A percentile compares a stretch with the other conserved stretches of the same genome.
Evolutionary conservation across 64 coral and sea anemone species (phyloP).

Genomic region (Dendrophyllia cribrosa): DNA sequence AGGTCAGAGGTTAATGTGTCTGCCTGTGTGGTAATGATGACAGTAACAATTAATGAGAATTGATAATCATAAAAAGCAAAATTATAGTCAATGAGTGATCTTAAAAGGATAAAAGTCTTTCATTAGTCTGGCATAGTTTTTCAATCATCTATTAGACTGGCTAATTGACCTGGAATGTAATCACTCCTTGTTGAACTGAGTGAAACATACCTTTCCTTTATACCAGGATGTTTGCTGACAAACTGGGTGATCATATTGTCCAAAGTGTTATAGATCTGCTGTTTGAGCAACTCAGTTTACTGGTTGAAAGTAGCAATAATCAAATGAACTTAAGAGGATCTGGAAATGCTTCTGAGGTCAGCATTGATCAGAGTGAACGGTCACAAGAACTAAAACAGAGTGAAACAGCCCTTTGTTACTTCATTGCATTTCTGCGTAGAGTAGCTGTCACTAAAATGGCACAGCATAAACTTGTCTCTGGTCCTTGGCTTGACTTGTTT

Average conservation of each 20-base stretch:
- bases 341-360: background rate
- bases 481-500: constrained; percentile 71
- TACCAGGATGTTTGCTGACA: constrained; percentile 81
- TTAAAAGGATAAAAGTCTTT: too few relatives aligned
- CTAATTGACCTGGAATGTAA: background rate
- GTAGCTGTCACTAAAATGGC: constrained; percentile 39
- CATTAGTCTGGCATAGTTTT: background rate
- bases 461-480: constrained; percentile 70
- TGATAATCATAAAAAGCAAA: too few relatives aligned
- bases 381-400: constrained; percentile 62
- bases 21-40: too few relatives aligned
- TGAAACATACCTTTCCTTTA: background rate
- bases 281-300: constrained; percentile 63
- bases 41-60: too few relatives aligned
- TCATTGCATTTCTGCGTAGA: constrained; percentile 79
- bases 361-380: background rate
- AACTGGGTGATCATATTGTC: constrained; percentile 66
- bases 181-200: background rate
- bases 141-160: background rate
- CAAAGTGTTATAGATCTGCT: constrained; percentile 69
- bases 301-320: constrained; percentile 46
- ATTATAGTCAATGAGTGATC: too few relatives aligned
- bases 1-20: too few relatives aligned
- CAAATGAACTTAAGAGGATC: background rate
- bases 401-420: constrained; percentile 89